Base-by-base conservation (phyloP, 2,797 vertebrate species). In the Scolopax bukidnonensis region DNA sequence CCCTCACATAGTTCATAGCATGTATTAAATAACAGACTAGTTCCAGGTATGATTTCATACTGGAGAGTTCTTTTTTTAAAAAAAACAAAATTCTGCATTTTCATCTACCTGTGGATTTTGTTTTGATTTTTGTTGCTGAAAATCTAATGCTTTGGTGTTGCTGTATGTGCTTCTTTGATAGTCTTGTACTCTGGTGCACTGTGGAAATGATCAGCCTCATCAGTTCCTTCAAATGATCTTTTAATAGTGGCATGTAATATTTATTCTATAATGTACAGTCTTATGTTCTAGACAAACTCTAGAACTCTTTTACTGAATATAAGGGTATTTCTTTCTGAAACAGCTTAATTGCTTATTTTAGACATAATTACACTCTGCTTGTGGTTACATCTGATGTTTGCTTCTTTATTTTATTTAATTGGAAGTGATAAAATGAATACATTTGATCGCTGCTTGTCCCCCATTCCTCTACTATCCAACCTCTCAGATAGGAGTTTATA, bases 381-480 rank as follows among this genome's bases (percentile, higher is more conserved):
- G 36, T 65, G 9, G 18, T 79, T 92, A 50, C 28, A 32, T 38
- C 32, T 81, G 43, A 70, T 64, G 23, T 85, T 90, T 89, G 8
- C 3, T 71, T 65, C 71, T 80, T 63, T 28, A 77, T 83, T 80
- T 93, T 77, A 57, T 92, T 91, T 93, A 90, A 79, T 91, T 51
- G 51, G 51, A 92, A 95, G 33, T n/a, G 30, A 27, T 81, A 54
- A 71, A 71, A 90, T 65, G 7, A 69, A 71, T 85, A 47, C 2
- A 30, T 89, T 71, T 87, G 21, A 48, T 79, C 23, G 13, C 30
- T 84, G 21, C 13, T 93, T 94, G 47, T 67, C 54, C 40, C 32
- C 24, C 83, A 0, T 27, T 90, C 12, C 5, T 78, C 50, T 78
- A 7, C 19, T 60, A 32, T 56, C 27, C 60, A 76, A 8, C 13